Conservation (phyloP, 2,113 vertebrate species). For the Tor tambroides region DNA sequence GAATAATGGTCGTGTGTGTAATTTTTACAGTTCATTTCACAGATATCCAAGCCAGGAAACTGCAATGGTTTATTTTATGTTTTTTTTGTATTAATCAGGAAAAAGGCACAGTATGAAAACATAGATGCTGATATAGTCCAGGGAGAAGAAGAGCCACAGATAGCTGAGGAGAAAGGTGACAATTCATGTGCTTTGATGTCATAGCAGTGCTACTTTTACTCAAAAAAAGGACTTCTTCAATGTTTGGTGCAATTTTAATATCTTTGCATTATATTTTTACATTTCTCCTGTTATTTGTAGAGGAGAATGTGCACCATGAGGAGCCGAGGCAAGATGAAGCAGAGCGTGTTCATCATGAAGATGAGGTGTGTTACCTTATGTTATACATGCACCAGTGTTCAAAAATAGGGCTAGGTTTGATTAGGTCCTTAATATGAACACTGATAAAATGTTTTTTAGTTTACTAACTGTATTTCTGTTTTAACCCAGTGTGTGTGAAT, state of each 20-base stretch:
- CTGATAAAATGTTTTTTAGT: not conserved
- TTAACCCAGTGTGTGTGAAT: not conserved
- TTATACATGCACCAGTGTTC: not conserved
- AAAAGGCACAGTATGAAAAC: constrained; percentile 81
- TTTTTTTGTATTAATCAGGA: constrained; percentile 70
- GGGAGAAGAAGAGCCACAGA: constrained; percentile 79
- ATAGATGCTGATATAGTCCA: constrained; percentile 85
- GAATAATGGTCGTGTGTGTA: not conserved
- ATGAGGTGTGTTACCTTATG: constrained; percentile 13
- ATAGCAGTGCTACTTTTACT: not conserved
- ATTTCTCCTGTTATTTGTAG: constrained; percentile 55
- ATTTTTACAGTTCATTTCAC: not conserved
- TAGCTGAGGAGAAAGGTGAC: constrained; percentile 81
- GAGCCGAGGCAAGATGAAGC: constrained; percentile 56
- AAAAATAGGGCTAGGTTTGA: not conserved
- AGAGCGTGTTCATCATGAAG: constrained; percentile 62
- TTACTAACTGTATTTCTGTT: not conserved
- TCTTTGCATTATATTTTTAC: not conserved
- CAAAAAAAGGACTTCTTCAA: not conserved
- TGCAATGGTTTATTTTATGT: not conserved
- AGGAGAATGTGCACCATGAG: constrained; percentile 60
- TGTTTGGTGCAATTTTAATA: not conserved
- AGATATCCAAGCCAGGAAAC: not conserved
- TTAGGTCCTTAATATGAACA: too few relatives aligned
- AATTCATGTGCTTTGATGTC: not conserved